Evolutionary conservation across 92 coral and sea anemone species (phyloP).

Genomic region (Bergia sp.): DNA sequence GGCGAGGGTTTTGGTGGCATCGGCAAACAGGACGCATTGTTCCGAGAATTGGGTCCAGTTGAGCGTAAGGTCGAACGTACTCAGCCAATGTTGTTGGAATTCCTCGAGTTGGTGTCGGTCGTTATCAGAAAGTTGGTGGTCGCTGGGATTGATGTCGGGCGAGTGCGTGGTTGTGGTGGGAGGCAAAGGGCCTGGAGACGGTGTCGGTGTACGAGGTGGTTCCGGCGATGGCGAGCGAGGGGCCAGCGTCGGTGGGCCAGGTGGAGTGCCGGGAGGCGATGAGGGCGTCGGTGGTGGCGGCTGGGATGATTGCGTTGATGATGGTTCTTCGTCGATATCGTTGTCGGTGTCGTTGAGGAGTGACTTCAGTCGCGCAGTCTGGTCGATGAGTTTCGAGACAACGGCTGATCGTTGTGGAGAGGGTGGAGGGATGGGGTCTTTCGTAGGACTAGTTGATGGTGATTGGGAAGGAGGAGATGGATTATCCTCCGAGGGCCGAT

Average conservation of each 20-base stretch:
- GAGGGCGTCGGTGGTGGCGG: background rate
- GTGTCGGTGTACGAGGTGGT: constrained; percentile 9
- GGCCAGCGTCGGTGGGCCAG: constrained; percentile 18
- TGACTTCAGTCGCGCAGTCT: no score
- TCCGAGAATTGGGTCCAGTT: no score
- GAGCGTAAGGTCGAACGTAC: no score
- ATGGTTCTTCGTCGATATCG: no score
- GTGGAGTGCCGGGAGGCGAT: constrained; percentile 19
- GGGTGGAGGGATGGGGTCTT: constrained; percentile 6
- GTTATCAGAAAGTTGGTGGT: no score
- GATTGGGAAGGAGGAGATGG: background rate
- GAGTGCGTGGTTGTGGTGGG: constrained; percentile 5
- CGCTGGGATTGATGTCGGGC: no score
- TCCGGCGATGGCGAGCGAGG: constrained; percentile 21
- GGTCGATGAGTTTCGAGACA: no score
- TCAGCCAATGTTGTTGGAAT: no score
- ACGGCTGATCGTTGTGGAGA: no score
- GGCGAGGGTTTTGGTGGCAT: constrained; percentile 40
- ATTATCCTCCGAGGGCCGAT: constrained; percentile 19
- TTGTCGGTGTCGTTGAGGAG: no score
- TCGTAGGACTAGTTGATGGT: constrained; percentile 10
- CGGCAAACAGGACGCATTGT: constrained; percentile 33
- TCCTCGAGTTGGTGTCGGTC: no score
- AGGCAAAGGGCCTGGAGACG: constrained; percentile 9
- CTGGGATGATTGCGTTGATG: no score